Evolutionary conservation across 2,888 invertebrate species (phyloP).

Genomic region (Cantharis lateralis): DNA sequence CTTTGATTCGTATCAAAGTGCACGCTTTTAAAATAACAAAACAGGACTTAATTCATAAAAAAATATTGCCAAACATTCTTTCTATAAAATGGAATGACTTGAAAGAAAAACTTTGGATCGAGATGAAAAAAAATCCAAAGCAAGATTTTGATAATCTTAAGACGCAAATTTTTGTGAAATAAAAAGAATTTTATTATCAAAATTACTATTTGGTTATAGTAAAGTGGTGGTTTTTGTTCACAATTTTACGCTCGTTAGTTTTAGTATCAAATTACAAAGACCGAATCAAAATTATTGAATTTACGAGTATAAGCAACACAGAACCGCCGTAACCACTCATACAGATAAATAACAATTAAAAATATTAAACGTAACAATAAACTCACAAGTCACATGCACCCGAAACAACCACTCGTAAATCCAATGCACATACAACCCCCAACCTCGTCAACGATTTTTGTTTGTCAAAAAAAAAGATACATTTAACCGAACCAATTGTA

Average conservation of each 20-base stretch:
- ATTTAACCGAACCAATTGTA: background rate
- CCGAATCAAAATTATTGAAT: background rate
- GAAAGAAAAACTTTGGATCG: background rate
- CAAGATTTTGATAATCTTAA: background rate
- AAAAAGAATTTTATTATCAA: background rate
- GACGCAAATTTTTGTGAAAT: background rate
- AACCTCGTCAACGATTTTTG: background rate
- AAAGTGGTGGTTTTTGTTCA: background rate
- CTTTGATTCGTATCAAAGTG: background rate
- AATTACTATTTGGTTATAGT: background rate
- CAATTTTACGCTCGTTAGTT: background rate
- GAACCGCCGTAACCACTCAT: background rate
- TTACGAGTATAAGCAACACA: background rate
- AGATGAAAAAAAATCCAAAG: background rate
- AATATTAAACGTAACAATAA: background rate
- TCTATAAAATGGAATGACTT: slow-evolving; percentile 2
- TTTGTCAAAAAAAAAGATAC: background rate
- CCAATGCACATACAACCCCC: background rate
- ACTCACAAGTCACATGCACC: background rate
- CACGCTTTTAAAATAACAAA: background rate
- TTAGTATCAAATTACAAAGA: background rate
- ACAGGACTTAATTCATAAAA: slow-evolving; percentile 1
- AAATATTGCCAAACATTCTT: background rate
- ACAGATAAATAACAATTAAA: background rate
- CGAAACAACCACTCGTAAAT: background rate